Evolutionary conservation across 2,797 vertebrate genomes (phyloP).

Genomic region (Takifugu rubripes): DNA sequence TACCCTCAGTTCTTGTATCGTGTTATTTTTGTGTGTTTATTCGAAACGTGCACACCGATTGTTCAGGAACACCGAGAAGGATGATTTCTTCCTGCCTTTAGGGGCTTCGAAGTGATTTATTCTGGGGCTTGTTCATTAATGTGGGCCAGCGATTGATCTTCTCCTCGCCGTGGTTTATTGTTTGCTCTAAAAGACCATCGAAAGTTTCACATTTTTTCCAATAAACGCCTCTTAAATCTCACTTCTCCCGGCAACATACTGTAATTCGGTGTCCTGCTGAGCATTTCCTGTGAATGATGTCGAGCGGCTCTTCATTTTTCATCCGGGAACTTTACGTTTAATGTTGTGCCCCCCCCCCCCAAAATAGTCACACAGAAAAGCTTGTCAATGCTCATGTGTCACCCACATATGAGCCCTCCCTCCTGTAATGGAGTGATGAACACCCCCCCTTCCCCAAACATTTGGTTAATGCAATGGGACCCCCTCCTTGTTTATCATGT

Average conservation of each 20-base stretch:
- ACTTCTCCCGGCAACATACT: background rate
- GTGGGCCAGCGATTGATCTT: background rate
- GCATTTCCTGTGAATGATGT: conserved; percentile 25
- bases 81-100: background rate
- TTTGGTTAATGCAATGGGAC: conserved; percentile 73
- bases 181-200: background rate
- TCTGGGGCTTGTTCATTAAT: background rate
- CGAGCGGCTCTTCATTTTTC: conserved; percentile 50
- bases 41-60: too few relatives aligned
- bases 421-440: conserved; percentile 70
- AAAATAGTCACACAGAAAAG: conserved; percentile 7
- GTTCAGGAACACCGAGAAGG: too few relatives aligned
- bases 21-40: too few relatives aligned
- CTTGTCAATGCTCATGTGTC: conserved; percentile 42
- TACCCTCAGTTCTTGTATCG: background rate
- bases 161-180: background rate
- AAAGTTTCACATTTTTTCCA: background rate
- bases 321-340: conserved; percentile 45
- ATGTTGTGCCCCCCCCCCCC: conserved; percentile 56
- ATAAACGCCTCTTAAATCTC: background rate
- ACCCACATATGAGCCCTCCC: conserved; percentile 38
- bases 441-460: conserved; percentile 43
- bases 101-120: background rate
- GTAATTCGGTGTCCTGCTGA: background rate
- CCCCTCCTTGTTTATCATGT: conserved; percentile 86